Evolutionary conservation across 2,888 invertebrate genomes (phyloP).

Genomic region (Aplocera efformata): DNA sequence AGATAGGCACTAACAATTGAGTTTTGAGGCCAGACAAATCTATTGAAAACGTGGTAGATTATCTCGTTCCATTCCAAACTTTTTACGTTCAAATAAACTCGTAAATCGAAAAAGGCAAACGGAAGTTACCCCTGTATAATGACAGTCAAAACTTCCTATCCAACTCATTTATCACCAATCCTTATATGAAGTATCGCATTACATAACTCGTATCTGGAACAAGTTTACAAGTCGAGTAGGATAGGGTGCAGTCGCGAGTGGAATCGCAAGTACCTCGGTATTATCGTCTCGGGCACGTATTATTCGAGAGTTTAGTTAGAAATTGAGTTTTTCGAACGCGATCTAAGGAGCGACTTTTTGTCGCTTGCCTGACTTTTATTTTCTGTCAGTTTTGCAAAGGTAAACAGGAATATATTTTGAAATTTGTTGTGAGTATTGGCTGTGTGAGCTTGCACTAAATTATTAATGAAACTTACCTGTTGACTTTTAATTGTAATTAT

Average conservation of each 20-base stretch:
- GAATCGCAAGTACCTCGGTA: constrained; percentile 37
- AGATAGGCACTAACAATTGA: too few relatives aligned
- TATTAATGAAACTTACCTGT: too few relatives aligned
- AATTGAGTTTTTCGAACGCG: neutral
- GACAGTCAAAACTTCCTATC: neutral
- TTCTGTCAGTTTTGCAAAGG: too few relatives aligned
- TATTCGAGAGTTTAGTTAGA: constrained; percentile 37
- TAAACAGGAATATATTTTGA: neutral
- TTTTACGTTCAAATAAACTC: too few relatives aligned
- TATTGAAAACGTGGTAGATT: too few relatives aligned
- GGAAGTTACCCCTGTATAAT: too few relatives aligned
- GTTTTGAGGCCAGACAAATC: too few relatives aligned
- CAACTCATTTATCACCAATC: constrained; percentile 12
- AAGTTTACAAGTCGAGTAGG: constrained; percentile 39
- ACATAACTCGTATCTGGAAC: constrained; percentile 24
- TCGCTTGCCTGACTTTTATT: neutral
- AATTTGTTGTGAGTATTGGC: neutral
- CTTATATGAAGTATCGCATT: constrained; percentile 18
- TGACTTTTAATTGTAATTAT: too few relatives aligned
- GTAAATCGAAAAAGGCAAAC: too few relatives aligned
- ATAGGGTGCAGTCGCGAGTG: constrained; percentile 33
- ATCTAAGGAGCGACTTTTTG: constrained; percentile 3
- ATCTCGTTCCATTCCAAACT: too few relatives aligned
- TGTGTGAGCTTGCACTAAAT: too few relatives aligned
- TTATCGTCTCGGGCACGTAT: constrained; percentile 35